Percentiles rank a stretch among this genome's conserved stretches.
phyloP scores from a whole-genome alignment of 2,113 vertebrate species.

The Oenanthe melanoleuca region DNA sequence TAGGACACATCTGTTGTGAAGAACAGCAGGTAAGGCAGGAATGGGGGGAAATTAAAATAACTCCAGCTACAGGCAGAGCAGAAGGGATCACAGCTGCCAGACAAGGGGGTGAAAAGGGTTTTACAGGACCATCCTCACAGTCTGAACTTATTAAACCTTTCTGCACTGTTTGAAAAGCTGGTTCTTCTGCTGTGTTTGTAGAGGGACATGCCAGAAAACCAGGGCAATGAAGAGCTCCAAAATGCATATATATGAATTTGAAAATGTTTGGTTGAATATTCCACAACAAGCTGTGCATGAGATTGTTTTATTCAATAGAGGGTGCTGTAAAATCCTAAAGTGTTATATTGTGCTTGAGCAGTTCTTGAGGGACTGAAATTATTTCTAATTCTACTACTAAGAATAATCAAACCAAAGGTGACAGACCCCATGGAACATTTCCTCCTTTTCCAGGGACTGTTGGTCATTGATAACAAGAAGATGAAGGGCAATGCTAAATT shows the following conservation, averaged over 20 bases:
- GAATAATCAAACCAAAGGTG: not conserved
- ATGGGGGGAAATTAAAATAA: not conserved
- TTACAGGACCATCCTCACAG: not conserved
- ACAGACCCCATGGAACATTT: not conserved
- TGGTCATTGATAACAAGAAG: not conserved
- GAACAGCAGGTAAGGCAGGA: slow-evolving; percentile 46
- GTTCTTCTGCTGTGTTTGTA: not conserved
- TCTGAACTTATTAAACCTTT: not conserved
- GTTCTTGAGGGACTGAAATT: not conserved
- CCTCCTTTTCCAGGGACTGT: not conserved
- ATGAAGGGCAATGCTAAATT: not conserved
- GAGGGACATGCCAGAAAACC: not conserved
- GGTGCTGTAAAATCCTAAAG: not conserved
- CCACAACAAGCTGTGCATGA: not conserved
- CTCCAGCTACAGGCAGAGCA: not conserved
- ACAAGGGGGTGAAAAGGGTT: not conserved
- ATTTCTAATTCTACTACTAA: not conserved
- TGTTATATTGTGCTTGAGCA: not conserved
- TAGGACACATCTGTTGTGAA: not conserved
- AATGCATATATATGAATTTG: not conserved
- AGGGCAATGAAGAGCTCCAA: not conserved
- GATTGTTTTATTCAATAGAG: not conserved
- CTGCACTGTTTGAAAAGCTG: not conserved
- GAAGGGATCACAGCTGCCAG: not conserved
- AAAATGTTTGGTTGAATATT: not conserved